phyloP scores from a whole-genome alignment of 2,113 vertebrate genomes.

The Rhagologus leucostigma region DNA sequence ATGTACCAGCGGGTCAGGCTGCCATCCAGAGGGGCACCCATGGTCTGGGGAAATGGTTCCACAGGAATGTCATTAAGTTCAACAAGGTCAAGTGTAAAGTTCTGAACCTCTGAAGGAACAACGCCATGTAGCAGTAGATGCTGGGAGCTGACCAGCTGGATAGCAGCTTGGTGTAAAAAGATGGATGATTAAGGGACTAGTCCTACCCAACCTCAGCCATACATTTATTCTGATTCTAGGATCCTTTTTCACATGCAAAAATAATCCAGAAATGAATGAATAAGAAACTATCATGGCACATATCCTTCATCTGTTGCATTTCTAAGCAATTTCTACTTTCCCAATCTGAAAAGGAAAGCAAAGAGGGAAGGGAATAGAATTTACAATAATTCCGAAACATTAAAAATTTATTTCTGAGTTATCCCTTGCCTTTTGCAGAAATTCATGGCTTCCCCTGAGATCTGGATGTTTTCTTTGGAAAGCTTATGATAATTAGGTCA shows the following conservation, averaged over 20 bases:
- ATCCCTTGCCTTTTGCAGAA: background rate
- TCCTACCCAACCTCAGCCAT: background rate
- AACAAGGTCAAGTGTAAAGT: background rate
- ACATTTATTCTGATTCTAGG: background rate
- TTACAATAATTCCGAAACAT: background rate
- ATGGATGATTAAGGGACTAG: background rate
- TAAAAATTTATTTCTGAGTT: background rate
- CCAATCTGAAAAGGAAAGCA: background rate
- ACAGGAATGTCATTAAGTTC: background rate
- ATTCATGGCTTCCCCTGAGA: background rate
- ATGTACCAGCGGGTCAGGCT: too few relatives aligned
- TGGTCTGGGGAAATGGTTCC: fast-evolving
- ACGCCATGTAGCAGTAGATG: too few relatives aligned
- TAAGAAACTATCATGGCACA: background rate
- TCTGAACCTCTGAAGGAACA: background rate
- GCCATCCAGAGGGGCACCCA: background rate
- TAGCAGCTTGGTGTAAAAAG: background rate
- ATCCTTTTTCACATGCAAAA: background rate
- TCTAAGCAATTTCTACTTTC: background rate
- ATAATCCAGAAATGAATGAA: background rate
- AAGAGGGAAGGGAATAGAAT: background rate
- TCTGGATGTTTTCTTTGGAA: background rate
- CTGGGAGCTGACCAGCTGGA: background rate
- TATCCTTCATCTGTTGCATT: background rate
- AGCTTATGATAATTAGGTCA: background rate